Base-by-base conservation (phyloP, 2,797 vertebrate genomes). In the Lepilemur ruficaudatus region DNA sequence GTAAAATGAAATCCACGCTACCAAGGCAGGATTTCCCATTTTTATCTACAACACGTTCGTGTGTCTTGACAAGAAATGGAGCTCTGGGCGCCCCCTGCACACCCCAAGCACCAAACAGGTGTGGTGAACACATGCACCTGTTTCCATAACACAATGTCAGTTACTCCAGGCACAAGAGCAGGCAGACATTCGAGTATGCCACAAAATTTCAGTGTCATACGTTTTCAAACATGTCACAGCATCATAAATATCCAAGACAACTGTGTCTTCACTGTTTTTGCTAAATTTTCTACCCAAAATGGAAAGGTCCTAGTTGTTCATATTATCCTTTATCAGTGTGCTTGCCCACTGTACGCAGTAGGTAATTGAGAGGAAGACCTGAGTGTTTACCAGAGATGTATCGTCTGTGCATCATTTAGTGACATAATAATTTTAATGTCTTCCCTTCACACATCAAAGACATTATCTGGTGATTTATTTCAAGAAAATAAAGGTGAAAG, bases 401-500 rank as follows among this genome's bases (percentile, higher is more conserved):
- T 0, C 4, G 9, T 46, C 69, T 22, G 3, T 30, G 30, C 23
- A 35, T 17, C 23, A 67, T 57, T 48, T 28, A 48, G 3, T 18
- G 28, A 18, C 73, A 28, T 11, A 48, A 57, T 28, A 61, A 76
- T 57, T 61, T 76, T 80, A 55, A 65, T 82, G 81, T 75, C 50
- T 95, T 85, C 59, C 76, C 43, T 94, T 88, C 67, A 52, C 9
- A 59, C 30, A 63, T 72, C 72, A 75, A 75, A 94, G 38, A 72
- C 55, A 81, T 76, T 50, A 52, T n/a, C 73, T 84, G 32, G 78
- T 86, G 79, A 86, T 57, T 83, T 76, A 92, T 63, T 78, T 94
- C 9, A 85, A 70, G 91, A 91, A 82, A 43, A 95, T 5, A 82
- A 43, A 97, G 50, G n/a, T 80, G 87, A 91, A 15, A 88, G 81